Conservation (phyloP, 64 coral and sea anemone species). For the Montipora sp. region DNA sequence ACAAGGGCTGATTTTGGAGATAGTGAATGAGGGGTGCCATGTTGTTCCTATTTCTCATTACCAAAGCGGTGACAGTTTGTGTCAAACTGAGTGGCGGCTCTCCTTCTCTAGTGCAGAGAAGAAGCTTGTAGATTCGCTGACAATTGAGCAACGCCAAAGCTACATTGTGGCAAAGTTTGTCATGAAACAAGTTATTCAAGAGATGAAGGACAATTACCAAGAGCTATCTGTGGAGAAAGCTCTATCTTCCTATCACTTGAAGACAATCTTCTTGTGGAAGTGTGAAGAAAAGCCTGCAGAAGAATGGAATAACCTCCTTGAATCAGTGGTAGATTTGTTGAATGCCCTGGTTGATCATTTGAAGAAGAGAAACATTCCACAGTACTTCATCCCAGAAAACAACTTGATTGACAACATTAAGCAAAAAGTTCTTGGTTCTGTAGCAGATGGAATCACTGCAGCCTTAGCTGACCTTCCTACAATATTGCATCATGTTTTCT, state of each 20-base stretch:
- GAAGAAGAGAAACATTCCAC: conserved; percentile 16
- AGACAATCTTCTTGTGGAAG: conserved; percentile 60
- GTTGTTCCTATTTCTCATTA: conserved; percentile 49
- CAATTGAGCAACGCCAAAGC: conserved; percentile 38
- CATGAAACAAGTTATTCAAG: conserved; percentile 56
- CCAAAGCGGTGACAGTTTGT: not conserved
- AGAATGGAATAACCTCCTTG: conserved; percentile 37
- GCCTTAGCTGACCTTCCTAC: conserved; percentile 3
- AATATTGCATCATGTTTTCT: conserved; percentile 41
- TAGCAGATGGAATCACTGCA: conserved; percentile 36
- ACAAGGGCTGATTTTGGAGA: conserved; percentile 30
- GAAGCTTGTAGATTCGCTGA: conserved; percentile 37
- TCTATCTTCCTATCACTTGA: conserved; percentile 56
- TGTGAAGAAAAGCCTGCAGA: conserved; percentile 51
- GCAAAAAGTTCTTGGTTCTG: conserved; percentile 7
- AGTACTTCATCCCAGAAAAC: conserved; percentile 61
- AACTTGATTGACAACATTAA: conserved; percentile 25
- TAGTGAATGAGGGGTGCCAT: conserved; percentile 34
- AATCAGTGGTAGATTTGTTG: conserved; percentile 48
- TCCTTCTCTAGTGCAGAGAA: conserved; percentile 54
- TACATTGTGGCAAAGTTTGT: conserved; percentile 57
- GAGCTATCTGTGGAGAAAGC: conserved; percentile 3
- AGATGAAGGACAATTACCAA: conserved; percentile 12
- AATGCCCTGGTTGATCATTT: conserved; percentile 38
- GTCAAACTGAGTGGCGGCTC: conserved; percentile 45